phyloP scores from a whole-genome alignment of 2,888 invertebrate species.

The Parthenolecanium corni region DNA sequence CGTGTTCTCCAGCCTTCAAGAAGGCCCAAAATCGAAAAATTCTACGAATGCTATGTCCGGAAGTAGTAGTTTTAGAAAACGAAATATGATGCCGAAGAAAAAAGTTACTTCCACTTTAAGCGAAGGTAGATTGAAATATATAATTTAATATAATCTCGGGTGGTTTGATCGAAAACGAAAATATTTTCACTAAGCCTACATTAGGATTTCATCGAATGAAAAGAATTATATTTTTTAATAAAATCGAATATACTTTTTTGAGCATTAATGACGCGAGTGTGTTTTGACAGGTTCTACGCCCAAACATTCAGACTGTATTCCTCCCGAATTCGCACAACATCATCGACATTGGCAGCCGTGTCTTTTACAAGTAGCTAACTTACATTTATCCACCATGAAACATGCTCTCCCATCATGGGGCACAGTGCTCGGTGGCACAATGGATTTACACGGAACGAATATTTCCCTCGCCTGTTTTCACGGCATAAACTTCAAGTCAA shows the following conservation, averaged over 20 bases:
- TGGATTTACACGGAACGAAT: constrained; percentile 79
- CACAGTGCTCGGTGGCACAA: constrained; percentile 73
- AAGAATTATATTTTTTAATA: too few species aligned
- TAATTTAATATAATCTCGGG: too few species aligned
- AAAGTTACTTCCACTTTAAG: constrained; percentile 26
- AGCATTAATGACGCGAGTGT: too few species aligned
- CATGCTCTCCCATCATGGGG: constrained; percentile 41
- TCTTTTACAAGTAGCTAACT: constrained; percentile 64
- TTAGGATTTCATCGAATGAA: too few species aligned
- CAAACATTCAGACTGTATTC: constrained; percentile 32
- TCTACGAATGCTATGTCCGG: constrained; percentile 26
- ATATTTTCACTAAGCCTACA: too few species aligned
- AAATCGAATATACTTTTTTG: too few species aligned
- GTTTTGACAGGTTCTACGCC: not conserved
- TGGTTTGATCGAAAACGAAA: not conserved
- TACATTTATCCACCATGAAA: constrained; percentile 56
- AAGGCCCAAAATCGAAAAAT: constrained; percentile 19
- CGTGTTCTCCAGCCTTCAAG: constrained; percentile 63
- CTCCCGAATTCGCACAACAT: constrained; percentile 56
- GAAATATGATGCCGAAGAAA: constrained; percentile 32
- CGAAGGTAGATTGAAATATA: constrained; percentile 11
- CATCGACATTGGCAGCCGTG: constrained; percentile 94
- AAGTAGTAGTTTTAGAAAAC: constrained; percentile 33
- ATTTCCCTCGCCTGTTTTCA: constrained; percentile 94
- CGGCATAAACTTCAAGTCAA: constrained; percentile 90